Evolutionary conservation across 2,888 invertebrate genomes (phyloP).

Genomic region (Zootermopsis nevadensis): DNA sequence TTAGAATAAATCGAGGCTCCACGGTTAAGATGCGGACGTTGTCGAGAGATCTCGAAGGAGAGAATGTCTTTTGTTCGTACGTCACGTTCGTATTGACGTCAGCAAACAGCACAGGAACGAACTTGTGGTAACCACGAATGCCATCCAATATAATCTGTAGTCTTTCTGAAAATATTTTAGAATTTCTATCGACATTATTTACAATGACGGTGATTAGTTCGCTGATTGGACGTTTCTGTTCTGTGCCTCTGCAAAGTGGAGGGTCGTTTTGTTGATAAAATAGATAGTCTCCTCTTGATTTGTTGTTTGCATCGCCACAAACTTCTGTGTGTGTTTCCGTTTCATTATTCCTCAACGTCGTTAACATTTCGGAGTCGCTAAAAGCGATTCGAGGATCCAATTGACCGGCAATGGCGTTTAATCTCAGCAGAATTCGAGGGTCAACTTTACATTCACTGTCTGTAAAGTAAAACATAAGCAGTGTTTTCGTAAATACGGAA

Average conservation of each 20-base stretch:
- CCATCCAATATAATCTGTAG: slow-evolving; percentile 47
- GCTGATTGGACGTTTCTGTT: slow-evolving; percentile 48
- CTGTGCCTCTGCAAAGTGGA: slow-evolving; percentile 34
- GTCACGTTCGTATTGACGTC: slow-evolving; percentile 27
- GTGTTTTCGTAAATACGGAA: too few species aligned
- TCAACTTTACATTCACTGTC: slow-evolving; percentile 23
- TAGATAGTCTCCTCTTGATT: slow-evolving; percentile 50
- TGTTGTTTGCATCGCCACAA: slow-evolving; percentile 50
- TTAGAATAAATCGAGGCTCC: background rate
- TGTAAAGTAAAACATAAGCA: background rate
- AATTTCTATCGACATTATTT: slow-evolving; percentile 40
- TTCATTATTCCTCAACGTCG: background rate
- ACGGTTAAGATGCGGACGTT: slow-evolving; percentile 28
- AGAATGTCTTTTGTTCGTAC: background rate
- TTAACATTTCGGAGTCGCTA: slow-evolving; percentile 36
- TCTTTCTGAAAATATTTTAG: slow-evolving; percentile 33
- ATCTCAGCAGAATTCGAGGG: slow-evolving; percentile 46
- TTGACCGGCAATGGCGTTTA: slow-evolving; percentile 50
- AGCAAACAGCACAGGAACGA: slow-evolving; percentile 48
- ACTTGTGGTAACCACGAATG: slow-evolving; percentile 48
- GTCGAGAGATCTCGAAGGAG: background rate
- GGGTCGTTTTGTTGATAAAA: slow-evolving; percentile 53
- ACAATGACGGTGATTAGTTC: slow-evolving; percentile 50
- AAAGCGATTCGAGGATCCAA: slow-evolving; percentile 50
- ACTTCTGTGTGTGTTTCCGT: slow-evolving; percentile 43